phyloP scores from a whole-genome alignment of 2,797 vertebrate species.

The Rhinophrynus dorsalis region DNA sequence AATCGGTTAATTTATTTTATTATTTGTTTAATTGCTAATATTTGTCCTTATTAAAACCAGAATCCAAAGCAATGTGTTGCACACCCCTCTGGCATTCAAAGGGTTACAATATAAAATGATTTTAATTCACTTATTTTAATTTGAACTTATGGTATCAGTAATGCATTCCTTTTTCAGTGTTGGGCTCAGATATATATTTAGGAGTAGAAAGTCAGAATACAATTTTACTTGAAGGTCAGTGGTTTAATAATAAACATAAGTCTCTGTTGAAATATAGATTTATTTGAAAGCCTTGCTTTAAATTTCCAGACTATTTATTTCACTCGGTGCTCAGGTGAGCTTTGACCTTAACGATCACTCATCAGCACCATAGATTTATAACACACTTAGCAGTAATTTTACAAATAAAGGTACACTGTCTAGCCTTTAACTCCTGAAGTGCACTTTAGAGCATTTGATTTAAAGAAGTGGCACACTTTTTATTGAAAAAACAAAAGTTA shows the following conservation, averaged over 20 bases:
- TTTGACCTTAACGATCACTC: conserved; percentile 1
- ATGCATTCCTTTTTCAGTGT: not conserved
- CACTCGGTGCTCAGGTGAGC: not conserved
- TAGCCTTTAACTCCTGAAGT: too few species aligned
- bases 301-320: conserved; percentile 3
- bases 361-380: not conserved
- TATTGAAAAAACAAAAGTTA: too few species aligned
- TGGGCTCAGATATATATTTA: not conserved
- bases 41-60: too few species aligned
- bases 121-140: too few species aligned
- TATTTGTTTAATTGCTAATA: too few species aligned
- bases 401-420: not conserved
- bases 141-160: too few species aligned
- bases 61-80: too few species aligned
- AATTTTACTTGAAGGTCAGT: conserved; percentile 7
- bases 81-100: too few species aligned
- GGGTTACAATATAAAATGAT: too few species aligned
- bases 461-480: too few species aligned
- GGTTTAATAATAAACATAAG: conserved; percentile 4
- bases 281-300: not conserved
- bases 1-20: too few species aligned
- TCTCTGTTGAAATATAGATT: not conserved
- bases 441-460: too few species aligned
- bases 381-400: not conserved
- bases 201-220: not conserved